Evolutionary conservation across 2,797 vertebrate genomes (phyloP).

Genomic region (Artibeus lituratus): DNA sequence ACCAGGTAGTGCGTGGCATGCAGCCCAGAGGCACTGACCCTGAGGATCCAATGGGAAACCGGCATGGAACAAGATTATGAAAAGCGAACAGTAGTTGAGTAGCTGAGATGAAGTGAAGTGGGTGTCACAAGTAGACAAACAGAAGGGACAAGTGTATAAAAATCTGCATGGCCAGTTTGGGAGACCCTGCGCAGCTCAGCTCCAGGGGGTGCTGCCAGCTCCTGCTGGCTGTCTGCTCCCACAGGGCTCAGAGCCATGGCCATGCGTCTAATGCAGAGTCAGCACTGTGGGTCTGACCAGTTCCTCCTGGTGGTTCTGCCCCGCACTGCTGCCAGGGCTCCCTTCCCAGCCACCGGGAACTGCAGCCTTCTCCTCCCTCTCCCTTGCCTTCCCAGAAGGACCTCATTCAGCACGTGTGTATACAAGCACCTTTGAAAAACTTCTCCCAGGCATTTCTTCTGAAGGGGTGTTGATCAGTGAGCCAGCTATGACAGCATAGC

Average conservation of each 20-base stretch:
- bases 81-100: not conserved
- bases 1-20: rapidly evolving
- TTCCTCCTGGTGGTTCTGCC: not conserved
- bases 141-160: not conserved
- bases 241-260: not conserved
- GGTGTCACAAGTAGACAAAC: not conserved
- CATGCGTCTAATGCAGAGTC: not conserved
- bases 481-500: not conserved
- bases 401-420: not conserved
- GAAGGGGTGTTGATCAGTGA: not conserved
- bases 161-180: rapidly evolving
- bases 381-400: not conserved
- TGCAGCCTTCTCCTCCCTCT: not conserved
- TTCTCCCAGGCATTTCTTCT: not conserved
- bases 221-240: not conserved
- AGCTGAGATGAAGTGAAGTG: not conserved
- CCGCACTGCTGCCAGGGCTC: not conserved
- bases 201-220: not conserved
- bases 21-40: not conserved
- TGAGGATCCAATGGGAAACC: not conserved
- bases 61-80: not conserved
- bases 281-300: not conserved
- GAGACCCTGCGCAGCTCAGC: not conserved
- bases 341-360: not conserved
- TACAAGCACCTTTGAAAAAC: not conserved